Conservation (phyloP, 2,113 vertebrate genomes). For the Elachura formosa region DNA sequence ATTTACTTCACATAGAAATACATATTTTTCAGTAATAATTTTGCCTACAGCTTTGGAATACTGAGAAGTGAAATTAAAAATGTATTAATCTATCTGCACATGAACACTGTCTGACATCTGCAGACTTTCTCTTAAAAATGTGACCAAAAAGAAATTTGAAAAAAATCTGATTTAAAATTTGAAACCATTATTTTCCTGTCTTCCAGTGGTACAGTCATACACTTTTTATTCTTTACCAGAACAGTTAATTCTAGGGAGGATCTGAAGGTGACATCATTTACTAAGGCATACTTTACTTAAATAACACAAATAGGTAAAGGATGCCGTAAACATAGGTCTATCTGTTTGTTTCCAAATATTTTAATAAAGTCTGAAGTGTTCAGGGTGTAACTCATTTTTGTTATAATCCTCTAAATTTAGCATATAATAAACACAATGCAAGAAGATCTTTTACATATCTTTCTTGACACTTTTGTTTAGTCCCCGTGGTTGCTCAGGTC, state of each 20-base stretch:
- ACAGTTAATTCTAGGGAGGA: neutral
- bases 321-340: neutral
- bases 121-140: neutral
- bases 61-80: neutral
- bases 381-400: neutral
- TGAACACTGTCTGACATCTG: neutral
- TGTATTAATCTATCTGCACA: neutral
- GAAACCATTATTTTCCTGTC: neutral
- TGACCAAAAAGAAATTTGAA: neutral
- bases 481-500: neutral
- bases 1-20: neutral
- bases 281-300: neutral
- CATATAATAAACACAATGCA: neutral
- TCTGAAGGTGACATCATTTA: neutral
- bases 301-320: neutral
- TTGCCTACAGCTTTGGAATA: neutral
- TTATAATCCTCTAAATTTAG: neutral
- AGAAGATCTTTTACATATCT: neutral
- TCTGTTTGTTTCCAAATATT: neutral
- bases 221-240: neutral
- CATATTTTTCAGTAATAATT: neutral
- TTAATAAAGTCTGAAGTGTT: neutral
- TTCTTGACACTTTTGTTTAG: neutral
- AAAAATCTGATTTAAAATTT: neutral
- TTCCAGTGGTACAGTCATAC: neutral